Conservation (phyloP, 2,113 vertebrate genomes). For the Isichthys henryi region DNA sequence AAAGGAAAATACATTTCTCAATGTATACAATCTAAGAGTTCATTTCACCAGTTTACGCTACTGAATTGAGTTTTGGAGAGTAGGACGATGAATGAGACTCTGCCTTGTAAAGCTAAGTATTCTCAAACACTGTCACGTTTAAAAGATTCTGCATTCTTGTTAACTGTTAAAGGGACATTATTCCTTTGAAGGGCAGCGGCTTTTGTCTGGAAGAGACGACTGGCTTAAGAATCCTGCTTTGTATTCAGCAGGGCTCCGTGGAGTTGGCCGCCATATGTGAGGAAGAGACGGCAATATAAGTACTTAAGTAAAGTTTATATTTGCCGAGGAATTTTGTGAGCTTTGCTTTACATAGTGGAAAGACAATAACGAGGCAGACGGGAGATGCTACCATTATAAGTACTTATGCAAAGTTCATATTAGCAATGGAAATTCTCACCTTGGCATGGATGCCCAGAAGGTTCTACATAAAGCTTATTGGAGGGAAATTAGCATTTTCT, state of each 20-base stretch:
- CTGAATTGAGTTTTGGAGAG: not conserved
- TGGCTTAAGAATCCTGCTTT: conserved; percentile 58
- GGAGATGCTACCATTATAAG: conserved; percentile 59
- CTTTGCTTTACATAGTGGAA: conserved; percentile 65
- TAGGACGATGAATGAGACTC: conserved; percentile 32
- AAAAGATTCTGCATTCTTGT: conserved; percentile 39
- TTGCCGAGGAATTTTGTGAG: conserved; percentile 61
- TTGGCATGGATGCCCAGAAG: conserved; percentile 52
- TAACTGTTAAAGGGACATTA: conserved; percentile 55
- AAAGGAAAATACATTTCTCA: not conserved
- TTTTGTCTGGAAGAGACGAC: conserved; percentile 53
- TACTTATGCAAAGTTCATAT: conserved; percentile 72
- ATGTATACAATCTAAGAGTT: conserved; percentile 18
- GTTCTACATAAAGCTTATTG: conserved; percentile 39
- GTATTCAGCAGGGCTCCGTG: conserved; percentile 54
- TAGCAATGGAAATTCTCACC: conserved; percentile 71
- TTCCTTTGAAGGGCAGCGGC: conserved; percentile 55
- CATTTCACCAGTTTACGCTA: conserved; percentile 30
- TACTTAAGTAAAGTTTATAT: conserved; percentile 74
- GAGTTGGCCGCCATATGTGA: conserved; percentile 49
- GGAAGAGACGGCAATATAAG: conserved; percentile 59
- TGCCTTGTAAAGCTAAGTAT: conserved; percentile 48
- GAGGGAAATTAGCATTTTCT: conserved; percentile 37
- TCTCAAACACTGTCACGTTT: conserved; percentile 58
- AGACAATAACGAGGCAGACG: conserved; percentile 64